Evolutionary conservation across 2,797 vertebrate genomes (phyloP), one percentile per base, ranked within the genome.

Genomic region (Telmatherina bonti): DNA sequence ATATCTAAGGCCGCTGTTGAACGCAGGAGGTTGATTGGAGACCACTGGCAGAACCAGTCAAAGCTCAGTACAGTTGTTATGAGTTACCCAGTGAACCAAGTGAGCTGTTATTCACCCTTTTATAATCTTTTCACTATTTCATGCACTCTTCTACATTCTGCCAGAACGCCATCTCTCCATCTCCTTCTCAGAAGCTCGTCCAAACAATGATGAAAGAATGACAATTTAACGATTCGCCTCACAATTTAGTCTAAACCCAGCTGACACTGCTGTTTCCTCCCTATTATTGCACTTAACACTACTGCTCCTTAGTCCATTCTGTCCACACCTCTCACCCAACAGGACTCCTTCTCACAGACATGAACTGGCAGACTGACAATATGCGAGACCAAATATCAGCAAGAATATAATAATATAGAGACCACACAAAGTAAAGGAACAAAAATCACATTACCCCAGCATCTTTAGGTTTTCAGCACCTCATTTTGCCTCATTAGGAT

Each of bases 101-200:
- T 8, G 13, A n/a, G 35, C 47, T 69, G 75, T 88, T 65, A 70
- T 76, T 84, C 76, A 85, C 57, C 68, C 74, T 82, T 69, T 81
- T 83, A 56, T 77, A 81, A 45, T 56, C 41, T 58, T 51, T 30
- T 88, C 41, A 83, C 79, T 88, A 84, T 89, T 90, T 84, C 69
- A 87, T 75, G 22, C 61, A 15, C 31, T 33, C 12, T 75, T 79
- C 82, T 73, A 84, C 62, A 56, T 53, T 70, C 55, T 76, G 74
- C 67, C 0, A 45, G 0, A 1, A 3, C 20, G 56, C 65, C 61
- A 57, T 68, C 33, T 31, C 60, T 53, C 67, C 72, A 47, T 43
- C 36, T 81, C 62, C 84, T 60, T 72, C 64, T 71, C 11, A 59
- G 47, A 81, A 71, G 26, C 62, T 35, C 6, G 20, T 70, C 22